Evolutionary conservation across 2,797 vertebrate species (phyloP).

Genomic region (Tokudaia muenninki): DNA sequence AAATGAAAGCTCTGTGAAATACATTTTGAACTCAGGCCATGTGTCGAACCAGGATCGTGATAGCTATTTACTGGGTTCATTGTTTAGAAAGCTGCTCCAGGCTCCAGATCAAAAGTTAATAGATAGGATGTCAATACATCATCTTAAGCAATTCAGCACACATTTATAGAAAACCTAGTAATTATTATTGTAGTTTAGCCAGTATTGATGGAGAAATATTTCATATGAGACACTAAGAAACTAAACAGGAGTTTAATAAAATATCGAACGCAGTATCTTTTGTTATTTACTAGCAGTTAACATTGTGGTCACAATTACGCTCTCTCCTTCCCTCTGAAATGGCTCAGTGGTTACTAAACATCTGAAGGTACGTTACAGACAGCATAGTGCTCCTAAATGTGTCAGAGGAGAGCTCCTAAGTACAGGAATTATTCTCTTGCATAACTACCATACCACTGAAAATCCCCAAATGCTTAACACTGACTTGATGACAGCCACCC

Average conservation of each 20-base stretch:
- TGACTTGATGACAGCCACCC: fast-evolving
- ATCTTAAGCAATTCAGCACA: not conserved
- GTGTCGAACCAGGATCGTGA: not conserved
- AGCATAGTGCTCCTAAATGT: not conserved
- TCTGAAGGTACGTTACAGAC: not conserved
- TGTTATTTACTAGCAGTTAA: not conserved
- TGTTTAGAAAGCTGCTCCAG: not conserved
- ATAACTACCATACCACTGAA: too few species aligned
- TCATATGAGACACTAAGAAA: not conserved
- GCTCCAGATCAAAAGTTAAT: constrained; percentile 2
- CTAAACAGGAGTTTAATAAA: not conserved
- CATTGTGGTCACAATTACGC: not conserved
- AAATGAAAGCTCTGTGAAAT: constrained; percentile 7
- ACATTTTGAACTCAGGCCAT: not conserved
- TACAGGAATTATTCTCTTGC: not conserved
- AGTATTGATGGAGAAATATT: not conserved
- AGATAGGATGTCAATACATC: not conserved
- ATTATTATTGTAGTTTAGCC: not conserved
- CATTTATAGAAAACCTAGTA: not conserved
- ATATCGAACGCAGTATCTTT: not conserved
- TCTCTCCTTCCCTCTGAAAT: not conserved
- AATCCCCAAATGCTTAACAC: not conserved
- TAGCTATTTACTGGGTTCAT: not conserved
- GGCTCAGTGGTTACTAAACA: not conserved
- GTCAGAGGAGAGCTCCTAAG: not conserved